Percentiles rank a stretch among this genome's conserved stretches.
Evolutionary conservation across 2,113 vertebrate species (phyloP).

Genomic region (Apaloderma vittatum): DNA sequence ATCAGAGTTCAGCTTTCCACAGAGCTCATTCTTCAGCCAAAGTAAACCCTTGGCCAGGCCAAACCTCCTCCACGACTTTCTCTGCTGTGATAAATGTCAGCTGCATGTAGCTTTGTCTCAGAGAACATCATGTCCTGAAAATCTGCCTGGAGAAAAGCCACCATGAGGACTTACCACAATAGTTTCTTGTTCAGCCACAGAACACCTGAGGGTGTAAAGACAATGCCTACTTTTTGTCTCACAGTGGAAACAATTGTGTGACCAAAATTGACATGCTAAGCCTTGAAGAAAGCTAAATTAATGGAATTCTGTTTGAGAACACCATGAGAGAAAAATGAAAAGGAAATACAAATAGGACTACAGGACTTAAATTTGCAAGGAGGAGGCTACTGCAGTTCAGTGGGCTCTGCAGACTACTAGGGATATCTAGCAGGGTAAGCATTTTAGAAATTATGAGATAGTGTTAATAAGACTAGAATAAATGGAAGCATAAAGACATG

Average conservation of each 20-base stretch:
- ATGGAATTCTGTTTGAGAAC: background rate
- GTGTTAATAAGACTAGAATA: background rate
- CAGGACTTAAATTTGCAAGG: background rate
- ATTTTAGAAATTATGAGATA: background rate
- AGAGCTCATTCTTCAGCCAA: background rate
- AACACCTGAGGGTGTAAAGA: background rate
- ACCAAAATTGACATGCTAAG: background rate
- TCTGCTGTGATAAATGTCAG: background rate
- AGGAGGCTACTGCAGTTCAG: background rate
- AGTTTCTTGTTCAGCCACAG: background rate
- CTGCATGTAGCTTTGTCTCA: background rate
- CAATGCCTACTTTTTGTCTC: background rate
- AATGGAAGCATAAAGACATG: background rate
- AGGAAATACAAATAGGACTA: background rate
- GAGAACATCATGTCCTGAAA: background rate
- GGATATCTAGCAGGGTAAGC: background rate
- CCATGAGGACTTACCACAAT: background rate
- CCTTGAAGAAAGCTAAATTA: background rate
- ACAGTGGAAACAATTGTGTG: background rate
- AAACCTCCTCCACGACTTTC: background rate
- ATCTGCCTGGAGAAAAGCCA: background rate
- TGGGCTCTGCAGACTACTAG: background rate
- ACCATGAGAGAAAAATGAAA: background rate
- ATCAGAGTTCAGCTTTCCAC: background rate
- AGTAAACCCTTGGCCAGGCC: background rate